Percentiles rank a stretch among this genome's conserved stretches.
These are phyloP conservation scores for Synanthedon vespiformis DNA, from an alignment of 2,888 invertebrate species.

Conservation along the genomic window DNA sequence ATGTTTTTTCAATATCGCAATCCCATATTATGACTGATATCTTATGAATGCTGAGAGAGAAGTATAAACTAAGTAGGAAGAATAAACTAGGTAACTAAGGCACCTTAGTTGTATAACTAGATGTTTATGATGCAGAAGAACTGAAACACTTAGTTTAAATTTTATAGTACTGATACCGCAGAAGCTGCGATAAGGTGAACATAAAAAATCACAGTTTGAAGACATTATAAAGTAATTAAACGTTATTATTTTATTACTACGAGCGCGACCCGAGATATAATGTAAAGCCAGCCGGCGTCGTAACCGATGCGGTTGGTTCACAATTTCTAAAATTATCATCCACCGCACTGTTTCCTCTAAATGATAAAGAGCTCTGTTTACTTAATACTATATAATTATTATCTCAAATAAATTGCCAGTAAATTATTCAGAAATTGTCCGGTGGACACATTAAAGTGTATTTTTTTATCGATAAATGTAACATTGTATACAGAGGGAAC, in stretches of 20 bases:
- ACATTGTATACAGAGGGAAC: neutral
- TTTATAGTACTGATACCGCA: too few relatives aligned
- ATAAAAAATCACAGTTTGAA: slow-evolving; percentile 15
- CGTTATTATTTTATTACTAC: slow-evolving; percentile 16
- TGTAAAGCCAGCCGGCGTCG: slow-evolving; percentile 29
- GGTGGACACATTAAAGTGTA: slow-evolving; percentile 2
- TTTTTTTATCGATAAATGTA: neutral
- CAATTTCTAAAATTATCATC: slow-evolving; percentile 33
- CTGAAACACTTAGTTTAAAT: too few relatives aligned
- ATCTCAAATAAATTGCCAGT: slow-evolving; percentile 5
- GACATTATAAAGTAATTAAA: slow-evolving; percentile 26
- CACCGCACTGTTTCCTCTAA: slow-evolving; percentile 29
- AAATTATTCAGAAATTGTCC: slow-evolving; percentile 9
- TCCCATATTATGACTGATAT: too few relatives aligned
- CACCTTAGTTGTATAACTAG: too few relatives aligned
- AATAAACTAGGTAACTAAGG: too few relatives aligned
- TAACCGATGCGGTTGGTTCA: slow-evolving; percentile 5
- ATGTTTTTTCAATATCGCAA: too few relatives aligned
- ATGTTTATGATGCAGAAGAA: too few relatives aligned
- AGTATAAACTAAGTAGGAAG: too few relatives aligned
- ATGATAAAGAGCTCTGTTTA: slow-evolving; percentile 31
- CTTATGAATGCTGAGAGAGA: too few relatives aligned
- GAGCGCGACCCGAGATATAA: slow-evolving; percentile 31
- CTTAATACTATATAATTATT: slow-evolving; percentile 21
- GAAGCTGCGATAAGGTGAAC: slow-evolving; percentile 5